Evolutionary conservation across 2,113 vertebrate species (phyloP).

Genomic region (Gavia stellata): DNA sequence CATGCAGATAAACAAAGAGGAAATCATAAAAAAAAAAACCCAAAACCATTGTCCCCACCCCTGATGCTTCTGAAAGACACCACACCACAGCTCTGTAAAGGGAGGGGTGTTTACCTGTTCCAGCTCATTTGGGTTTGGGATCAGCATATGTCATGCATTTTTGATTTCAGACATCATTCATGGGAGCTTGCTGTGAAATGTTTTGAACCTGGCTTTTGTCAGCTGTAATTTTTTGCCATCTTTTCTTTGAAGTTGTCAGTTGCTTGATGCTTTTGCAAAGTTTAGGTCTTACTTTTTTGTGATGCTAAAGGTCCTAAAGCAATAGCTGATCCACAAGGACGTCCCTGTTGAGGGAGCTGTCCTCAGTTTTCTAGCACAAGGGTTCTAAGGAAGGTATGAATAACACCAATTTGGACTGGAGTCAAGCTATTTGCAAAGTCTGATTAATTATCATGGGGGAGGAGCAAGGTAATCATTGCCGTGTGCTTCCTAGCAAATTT

Average conservation of each 20-base stretch:
- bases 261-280: neutral
- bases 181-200: neutral
- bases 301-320: neutral
- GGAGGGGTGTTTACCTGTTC: neutral
- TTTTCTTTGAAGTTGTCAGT: neutral
- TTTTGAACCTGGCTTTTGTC: neutral
- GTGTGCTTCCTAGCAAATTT: neutral
- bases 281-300: neutral
- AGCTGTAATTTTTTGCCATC: neutral
- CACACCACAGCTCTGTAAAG: neutral
- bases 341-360: neutral
- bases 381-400: neutral
- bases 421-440: neutral
- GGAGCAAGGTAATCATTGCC: neutral
- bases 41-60: accelerated
- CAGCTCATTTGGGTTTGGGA: neutral
- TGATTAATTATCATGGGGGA: neutral
- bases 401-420: neutral
- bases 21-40: neutral
- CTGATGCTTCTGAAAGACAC: neutral
- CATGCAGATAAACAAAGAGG: neutral
- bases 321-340: neutral
- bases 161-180: neutral
- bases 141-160: accelerated
- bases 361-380: neutral